Evolutionary conservation across 1,140 invertebrate genomes (phyloP), one percentile per base, ranked within the genome.

Genomic region (Trichonephila clavipes): DNA sequence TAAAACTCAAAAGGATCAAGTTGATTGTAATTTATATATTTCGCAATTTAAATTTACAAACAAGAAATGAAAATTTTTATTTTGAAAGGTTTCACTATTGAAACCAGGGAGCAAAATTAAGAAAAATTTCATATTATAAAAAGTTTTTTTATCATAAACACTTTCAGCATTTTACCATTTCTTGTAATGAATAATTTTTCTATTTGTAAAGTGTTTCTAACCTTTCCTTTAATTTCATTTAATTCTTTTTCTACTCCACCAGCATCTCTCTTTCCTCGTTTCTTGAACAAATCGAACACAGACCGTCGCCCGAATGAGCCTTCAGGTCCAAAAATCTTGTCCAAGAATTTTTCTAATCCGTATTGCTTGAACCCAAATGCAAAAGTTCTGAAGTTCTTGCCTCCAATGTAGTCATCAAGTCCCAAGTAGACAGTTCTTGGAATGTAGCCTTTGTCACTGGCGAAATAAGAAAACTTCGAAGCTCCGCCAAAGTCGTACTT

Each of bases 401-500:
- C 94, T 18, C 88, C 77, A 7, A 94, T 77, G 62, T 51, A 94
- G 51, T 89, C 94, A 19, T 94, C 94, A 2, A 94, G 19, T 7
- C 72, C 58, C 18, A 91, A 21, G 59, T 94, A 95, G 1, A 94
- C 2, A 28, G 24, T n/a, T 12, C 90, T 21, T 10, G 94, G 94
- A 58, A 95, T 83, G 62, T 94, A 94, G 24, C 94, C 91, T 12
- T 21, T 66, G 85, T 95, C 94, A 72, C 90, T 91, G n/a, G 92
- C 87, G 28, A 94, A 72, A 14, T 92, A 94, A 1, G 90, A 89
- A n/a, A 94, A 94, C 8, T 14, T 3, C 8, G 94, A 90, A 3
- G 82, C 94, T 59, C 94, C 94, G 28, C 94, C 94, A 51, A 88
- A 95, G 58, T 90, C 94, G 64, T 94, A 95, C n/a, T 94, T 69